These are phyloP conservation scores for Drosophila sp. DNA, from an alignment of 1,140 invertebrate genomes.

Conservation along the genomic window DNA sequence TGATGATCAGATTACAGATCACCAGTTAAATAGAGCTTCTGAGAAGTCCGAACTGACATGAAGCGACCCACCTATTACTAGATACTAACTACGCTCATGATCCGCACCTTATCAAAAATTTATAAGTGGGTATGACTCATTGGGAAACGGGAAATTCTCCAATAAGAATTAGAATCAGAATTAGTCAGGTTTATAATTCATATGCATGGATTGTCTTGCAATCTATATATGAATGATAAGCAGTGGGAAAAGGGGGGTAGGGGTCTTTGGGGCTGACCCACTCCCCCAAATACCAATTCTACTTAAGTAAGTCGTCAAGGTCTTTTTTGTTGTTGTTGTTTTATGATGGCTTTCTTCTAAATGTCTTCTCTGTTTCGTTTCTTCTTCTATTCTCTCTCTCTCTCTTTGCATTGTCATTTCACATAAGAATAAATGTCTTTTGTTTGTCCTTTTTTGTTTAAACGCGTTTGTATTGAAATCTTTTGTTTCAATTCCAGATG, in stretches of 20 bases:
- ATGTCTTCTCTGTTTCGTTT: neutral
- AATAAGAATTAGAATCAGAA: neutral
- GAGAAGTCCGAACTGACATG: too few relatives aligned
- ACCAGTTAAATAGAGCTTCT: too few relatives aligned
- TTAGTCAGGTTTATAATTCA: constrained; percentile 4
- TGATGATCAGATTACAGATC: too few relatives aligned
- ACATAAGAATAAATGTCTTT: neutral
- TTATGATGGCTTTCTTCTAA: neutral
- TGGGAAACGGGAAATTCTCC: neutral
- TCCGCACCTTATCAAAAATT: neutral
- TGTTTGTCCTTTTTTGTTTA: neutral
- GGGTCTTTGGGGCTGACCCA: neutral
- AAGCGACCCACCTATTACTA: neutral
- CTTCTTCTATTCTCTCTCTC: neutral
- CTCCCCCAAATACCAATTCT: constrained; percentile 4
- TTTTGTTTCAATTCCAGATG: neutral
- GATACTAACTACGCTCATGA: neutral
- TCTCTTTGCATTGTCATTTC: too few relatives aligned
- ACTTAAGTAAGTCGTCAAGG: neutral
- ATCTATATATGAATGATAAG: too few relatives aligned
- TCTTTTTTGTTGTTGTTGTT: neutral
- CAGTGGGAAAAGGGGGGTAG: neutral
- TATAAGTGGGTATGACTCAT: neutral
- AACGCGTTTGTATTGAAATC: neutral
- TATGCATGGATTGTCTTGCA: neutral